Evolutionary conservation across 2,888 invertebrate species (phyloP).

Genomic region (Idaea biselata): DNA sequence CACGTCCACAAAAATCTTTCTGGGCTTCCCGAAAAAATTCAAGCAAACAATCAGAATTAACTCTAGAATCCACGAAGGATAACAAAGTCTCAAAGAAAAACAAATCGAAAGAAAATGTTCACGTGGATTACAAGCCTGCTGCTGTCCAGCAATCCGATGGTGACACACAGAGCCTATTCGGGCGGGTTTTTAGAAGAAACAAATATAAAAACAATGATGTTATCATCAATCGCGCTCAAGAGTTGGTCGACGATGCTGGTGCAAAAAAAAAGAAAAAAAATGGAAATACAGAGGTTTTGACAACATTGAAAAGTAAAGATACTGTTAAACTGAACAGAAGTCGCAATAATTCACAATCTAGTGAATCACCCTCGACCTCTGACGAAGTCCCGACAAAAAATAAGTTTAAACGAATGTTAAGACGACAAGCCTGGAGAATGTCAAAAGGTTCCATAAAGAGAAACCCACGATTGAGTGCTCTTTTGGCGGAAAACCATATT

Average conservation of each 20-base stretch:
- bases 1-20: neutral
- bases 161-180: neutral
- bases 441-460: conserved; percentile 37
- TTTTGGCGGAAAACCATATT: conserved; percentile 38
- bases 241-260: neutral
- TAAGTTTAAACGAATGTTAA: conserved; percentile 34
- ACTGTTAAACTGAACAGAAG: conserved; percentile 8
- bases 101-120: neutral
- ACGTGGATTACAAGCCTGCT: neutral
- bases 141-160: neutral
- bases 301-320: neutral
- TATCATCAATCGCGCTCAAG: neutral
- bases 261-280: neutral
- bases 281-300: neutral
- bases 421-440: conserved; percentile 38
- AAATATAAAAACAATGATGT: neutral
- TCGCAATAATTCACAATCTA: conserved; percentile 3
- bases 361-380: conserved; percentile 8
- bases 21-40: neutral
- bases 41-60: neutral
- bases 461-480: conserved; percentile 32
- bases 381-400: conserved; percentile 18
- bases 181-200: neutral
- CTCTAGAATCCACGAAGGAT: neutral
- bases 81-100: neutral